Percentiles rank a stretch among this genome's conserved stretches.
Evolutionary conservation across 2,888 invertebrate genomes (phyloP).

Genomic region (Brachylomia viminalis): DNA sequence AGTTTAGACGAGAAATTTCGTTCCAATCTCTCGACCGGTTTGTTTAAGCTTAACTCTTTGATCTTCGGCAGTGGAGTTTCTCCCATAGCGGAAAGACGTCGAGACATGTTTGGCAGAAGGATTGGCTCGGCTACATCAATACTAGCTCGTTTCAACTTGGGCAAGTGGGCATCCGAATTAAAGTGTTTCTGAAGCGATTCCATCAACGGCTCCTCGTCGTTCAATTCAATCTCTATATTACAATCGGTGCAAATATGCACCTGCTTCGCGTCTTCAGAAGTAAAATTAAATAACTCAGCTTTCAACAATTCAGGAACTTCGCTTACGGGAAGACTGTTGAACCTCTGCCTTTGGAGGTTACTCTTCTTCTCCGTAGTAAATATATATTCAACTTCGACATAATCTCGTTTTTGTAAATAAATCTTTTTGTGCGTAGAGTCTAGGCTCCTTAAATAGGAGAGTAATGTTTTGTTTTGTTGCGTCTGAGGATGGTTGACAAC

Average conservation of each 20-base stretch:
- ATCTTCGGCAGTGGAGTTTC: constrained; percentile 79
- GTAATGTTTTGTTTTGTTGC: constrained; percentile 75
- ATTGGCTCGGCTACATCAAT: constrained; percentile 87
- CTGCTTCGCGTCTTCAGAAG: constrained; percentile 81
- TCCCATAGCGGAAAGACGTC: constrained; percentile 83
- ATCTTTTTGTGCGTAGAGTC: constrained; percentile 81
- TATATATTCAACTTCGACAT: constrained; percentile 86
- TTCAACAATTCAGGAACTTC: constrained; percentile 87
- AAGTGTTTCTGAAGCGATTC: constrained; percentile 87
- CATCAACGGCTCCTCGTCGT: constrained; percentile 86
- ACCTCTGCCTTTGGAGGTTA: constrained; percentile 84
- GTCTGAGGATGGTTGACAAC: constrained; percentile 82
- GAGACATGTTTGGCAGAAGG: constrained; percentile 85
- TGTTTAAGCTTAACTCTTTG: constrained; percentile 78
- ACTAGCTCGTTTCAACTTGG: constrained; percentile 85
- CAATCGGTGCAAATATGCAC: constrained; percentile 88
- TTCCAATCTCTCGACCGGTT: constrained; percentile 82
- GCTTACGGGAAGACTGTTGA: constrained; percentile 86
- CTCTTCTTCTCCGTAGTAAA: constrained; percentile 88
- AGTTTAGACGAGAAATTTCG: constrained; percentile 80
- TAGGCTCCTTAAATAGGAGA: constrained; percentile 78
- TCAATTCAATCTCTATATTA: constrained; percentile 84
- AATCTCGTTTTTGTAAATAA: constrained; percentile 81
- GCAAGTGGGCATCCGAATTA: constrained; percentile 82
- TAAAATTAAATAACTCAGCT: constrained; percentile 76